A percentile compares a stretch with the other conserved stretches of the same genome.
These are phyloP conservation scores for Liodrosophila aerea DNA, from an alignment of 2,888 invertebrate genomes.

Conservation along the genomic window DNA sequence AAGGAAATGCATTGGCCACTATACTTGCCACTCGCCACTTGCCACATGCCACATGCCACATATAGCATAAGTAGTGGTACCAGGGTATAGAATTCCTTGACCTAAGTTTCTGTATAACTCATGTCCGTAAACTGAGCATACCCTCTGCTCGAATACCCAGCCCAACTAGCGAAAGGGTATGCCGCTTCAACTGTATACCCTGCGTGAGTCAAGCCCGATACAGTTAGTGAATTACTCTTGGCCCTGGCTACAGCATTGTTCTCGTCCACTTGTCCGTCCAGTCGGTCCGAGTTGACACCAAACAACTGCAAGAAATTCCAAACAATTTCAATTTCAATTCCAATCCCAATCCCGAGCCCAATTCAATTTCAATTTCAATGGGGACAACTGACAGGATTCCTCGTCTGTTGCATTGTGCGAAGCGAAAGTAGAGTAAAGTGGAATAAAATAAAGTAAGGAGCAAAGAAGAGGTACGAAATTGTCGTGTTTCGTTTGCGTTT, in stretches of 20 bases:
- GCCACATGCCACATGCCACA: slow-evolving; percentile 14
- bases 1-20: slow-evolving; percentile 47
- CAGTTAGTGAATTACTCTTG: no score
- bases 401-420: background rate
- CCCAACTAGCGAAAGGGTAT: no score
- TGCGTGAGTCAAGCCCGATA: no score
- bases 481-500: slow-evolving; percentile 64
- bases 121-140: no score
- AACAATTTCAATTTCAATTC: slow-evolving; percentile 66
- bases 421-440: background rate
- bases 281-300: slow-evolving; percentile 79
- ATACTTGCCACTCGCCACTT: slow-evolving; percentile 4
- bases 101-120: no score
- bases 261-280: slow-evolving; percentile 27
- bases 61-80: slow-evolving; percentile 13
- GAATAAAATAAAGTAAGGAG: background rate
- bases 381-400: slow-evolving; percentile 13
- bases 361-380: slow-evolving; percentile 70
- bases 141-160: no score
- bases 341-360: background rate
- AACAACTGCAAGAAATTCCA: slow-evolving; percentile 81
- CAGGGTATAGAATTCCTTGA: no score
- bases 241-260: slow-evolving; percentile 59
- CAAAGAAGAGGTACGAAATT: background rate
- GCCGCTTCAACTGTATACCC: no score